Base-by-base conservation (phyloP, 2,888 invertebrate species). In the Dicyrtomina minuta region DNA sequence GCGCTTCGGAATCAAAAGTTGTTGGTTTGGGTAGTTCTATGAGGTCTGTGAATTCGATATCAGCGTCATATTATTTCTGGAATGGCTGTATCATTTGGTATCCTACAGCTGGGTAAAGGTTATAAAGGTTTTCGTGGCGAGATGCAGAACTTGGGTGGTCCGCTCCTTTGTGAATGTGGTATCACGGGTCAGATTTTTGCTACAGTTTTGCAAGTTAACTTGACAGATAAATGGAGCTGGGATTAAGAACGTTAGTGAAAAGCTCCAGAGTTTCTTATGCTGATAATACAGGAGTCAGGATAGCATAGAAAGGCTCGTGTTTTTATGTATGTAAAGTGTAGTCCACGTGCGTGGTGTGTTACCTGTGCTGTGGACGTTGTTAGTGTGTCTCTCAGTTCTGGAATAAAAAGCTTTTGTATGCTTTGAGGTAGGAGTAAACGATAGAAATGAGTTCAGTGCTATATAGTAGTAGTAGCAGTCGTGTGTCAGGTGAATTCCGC, bases 231-330 rank as follows among this genome's bases (percentile, higher is more conserved):
- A 61, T 61, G 61, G 61, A 43, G 61, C 22, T 44, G 44, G 61
- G 61, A 61, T 61, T 61, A 61, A 61, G 61, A 61, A 61, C 44
- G 61, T 61, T 44, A 61, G 43, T 61, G 61, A 61, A 61, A 61
- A 61, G 61, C 61, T 61, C 61, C 3, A 22, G 46, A 61, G 24
- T 61, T 26, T 61, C 61, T 41, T 61, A 56, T 3, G 15, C 6
- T 24, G 20, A 6, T n/a, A n/a, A 56, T 26, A 27, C 27, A 17
- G 8, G 8, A 56, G 13, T 12, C 56, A 2, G 13, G 6, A 56
- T n/a, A n/a, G n/a, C n/a, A n/a, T n/a, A n/a, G n/a, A n/a, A 26
- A 12, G 56, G 20, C 51, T 22, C 22, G 22, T 26, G 13, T 56
- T 22, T n/a, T 46, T 17, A 15, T 58, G 3, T 33, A 26, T 39